These are phyloP conservation scores for Paraescarpia echinospica DNA, from an alignment of 1,140 invertebrate genomes.

Conservation along the genomic window DNA sequence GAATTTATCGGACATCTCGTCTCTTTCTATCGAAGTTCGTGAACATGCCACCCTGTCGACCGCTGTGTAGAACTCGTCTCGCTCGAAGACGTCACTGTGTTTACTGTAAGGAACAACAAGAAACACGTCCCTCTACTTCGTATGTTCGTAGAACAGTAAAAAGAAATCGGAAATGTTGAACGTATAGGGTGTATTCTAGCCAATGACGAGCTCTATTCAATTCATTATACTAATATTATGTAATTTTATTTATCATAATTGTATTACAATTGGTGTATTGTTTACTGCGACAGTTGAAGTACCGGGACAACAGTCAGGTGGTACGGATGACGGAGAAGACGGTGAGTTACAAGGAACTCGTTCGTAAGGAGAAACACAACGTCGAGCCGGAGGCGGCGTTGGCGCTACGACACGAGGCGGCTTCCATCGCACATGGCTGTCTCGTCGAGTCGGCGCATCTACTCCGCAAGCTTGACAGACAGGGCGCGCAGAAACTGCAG, in stretches of 20 bases:
- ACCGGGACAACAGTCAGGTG: not conserved
- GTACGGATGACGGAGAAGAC: slow-evolving; percentile 13
- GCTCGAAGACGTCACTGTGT: too few species aligned
- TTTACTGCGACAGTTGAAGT: slow-evolving; percentile 1
- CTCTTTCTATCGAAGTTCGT: too few species aligned
- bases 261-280: not conserved
- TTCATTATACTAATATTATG: not conserved
- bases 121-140: too few species aligned
- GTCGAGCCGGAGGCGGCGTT: not conserved
- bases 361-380: slow-evolving; percentile 19
- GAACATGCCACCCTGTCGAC: too few species aligned
- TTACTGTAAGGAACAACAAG: too few species aligned
- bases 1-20: too few species aligned
- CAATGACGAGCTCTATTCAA: not conserved
- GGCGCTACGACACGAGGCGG: not conserved
- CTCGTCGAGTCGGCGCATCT: slow-evolving; percentile 18
- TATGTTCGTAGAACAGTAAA: too few species aligned
- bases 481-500: slow-evolving; percentile 16
- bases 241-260: not conserved
- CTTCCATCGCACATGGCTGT: not conserved
- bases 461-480: slow-evolving; percentile 24
- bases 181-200: not conserved
- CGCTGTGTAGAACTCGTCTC: too few species aligned
- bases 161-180: not conserved
- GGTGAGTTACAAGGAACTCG: slow-evolving; percentile 23